phyloP scores from a whole-genome alignment of 2,797 vertebrate species.

The Chromis chromis region DNA sequence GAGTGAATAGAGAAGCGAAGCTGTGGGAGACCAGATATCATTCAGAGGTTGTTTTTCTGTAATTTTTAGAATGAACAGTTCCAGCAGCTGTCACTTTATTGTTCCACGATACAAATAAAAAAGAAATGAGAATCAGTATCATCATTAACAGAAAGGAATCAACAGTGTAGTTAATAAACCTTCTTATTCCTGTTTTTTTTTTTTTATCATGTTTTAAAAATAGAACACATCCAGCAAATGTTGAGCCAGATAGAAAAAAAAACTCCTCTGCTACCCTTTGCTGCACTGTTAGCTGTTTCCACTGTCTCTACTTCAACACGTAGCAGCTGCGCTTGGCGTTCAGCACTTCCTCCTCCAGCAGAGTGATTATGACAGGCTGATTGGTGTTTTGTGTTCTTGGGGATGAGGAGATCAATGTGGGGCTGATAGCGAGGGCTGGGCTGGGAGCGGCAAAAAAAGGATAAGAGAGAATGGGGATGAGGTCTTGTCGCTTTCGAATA shows the following conservation, averaged over 20 bases:
- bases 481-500: constrained; percentile 66
- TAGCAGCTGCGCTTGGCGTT: constrained; percentile 63
- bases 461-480: constrained; percentile 53
- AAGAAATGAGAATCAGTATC: constrained; percentile 66
- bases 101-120: constrained; percentile 65
- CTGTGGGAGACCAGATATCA: constrained; percentile 68
- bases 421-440: constrained; percentile 69
- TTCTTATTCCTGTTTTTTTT: constrained; percentile 39
- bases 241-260: constrained; percentile 26
- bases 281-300: constrained; percentile 45
- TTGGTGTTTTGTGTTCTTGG: constrained; percentile 79
- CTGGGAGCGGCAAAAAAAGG: constrained; percentile 50
- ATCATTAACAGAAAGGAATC: constrained; percentile 67
- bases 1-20: constrained; percentile 66
- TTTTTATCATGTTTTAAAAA: constrained; percentile 56
- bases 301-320: constrained; percentile 59
- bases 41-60: constrained; percentile 62
- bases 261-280: constrained; percentile 15
- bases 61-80: constrained; percentile 57
- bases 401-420: constrained; percentile 76
- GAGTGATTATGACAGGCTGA: constrained; percentile 80
- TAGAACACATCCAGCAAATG: constrained; percentile 46
- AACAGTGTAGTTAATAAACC: constrained; percentile 62
- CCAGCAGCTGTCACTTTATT: constrained; percentile 73
- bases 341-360: constrained; percentile 65